Conservation (phyloP, 2,797 vertebrate genomes). For the Galagoides demidoff region DNA sequence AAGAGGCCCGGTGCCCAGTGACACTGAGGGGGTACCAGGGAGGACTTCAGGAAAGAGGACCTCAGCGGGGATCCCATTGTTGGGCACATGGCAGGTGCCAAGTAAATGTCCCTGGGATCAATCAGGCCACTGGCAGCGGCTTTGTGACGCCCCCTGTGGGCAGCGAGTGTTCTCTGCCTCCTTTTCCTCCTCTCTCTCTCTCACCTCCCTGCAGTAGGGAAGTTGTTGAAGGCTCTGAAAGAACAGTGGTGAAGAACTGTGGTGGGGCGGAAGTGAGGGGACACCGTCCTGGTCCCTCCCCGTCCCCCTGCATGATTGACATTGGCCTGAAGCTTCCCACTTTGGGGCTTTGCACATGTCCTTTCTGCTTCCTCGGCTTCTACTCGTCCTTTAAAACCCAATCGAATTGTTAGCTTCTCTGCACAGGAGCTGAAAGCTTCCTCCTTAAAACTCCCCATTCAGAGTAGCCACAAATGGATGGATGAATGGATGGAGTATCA, state of each 20-base stretch:
- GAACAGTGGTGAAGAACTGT: rapidly evolving
- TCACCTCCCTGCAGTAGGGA: rapidly evolving
- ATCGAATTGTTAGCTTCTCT: background rate
- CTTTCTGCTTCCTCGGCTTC: background rate
- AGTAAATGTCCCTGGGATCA: background rate
- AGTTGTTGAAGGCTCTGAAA: background rate
- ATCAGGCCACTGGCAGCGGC: background rate
- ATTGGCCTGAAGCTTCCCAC: no score
- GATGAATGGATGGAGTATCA: background rate
- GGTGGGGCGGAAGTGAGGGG: background rate
- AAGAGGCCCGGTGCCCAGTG: background rate
- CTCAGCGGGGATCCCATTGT: rapidly evolving
- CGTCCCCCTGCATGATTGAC: background rate
- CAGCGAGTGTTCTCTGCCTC: background rate
- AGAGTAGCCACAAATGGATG: background rate
- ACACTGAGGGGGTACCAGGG: background rate
- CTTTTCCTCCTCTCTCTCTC: background rate
- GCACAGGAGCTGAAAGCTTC: background rate
- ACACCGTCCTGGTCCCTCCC: background rate
- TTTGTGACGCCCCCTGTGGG: rapidly evolving
- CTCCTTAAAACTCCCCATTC: background rate
- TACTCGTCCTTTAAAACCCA: background rate
- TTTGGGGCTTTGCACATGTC: background rate
- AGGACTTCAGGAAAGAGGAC: background rate
- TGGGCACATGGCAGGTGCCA: background rate